These are phyloP conservation scores for Astropecten irregularis DNA, from an alignment of 53 echinoderm and acorn worm species.

Conservation along the genomic window DNA sequence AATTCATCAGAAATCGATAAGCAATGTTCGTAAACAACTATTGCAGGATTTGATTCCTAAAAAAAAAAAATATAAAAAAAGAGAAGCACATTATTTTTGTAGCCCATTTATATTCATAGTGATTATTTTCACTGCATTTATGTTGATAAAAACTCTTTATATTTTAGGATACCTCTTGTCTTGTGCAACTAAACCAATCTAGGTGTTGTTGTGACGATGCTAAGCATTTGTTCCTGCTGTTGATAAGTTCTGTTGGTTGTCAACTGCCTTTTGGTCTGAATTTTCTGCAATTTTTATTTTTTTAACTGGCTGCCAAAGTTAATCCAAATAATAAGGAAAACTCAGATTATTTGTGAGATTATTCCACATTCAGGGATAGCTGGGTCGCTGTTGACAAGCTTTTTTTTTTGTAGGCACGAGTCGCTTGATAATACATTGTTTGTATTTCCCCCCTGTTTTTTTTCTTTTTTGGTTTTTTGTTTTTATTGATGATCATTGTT, in stretches of 20 bases:
- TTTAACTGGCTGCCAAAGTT: constrained; percentile 67
- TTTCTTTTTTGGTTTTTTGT: constrained; percentile 1
- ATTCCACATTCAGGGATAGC: constrained; percentile 55
- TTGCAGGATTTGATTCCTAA: constrained; percentile 66
- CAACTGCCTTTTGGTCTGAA: constrained; percentile 44
- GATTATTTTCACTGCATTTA: constrained; percentile 64
- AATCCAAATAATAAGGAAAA: constrained; percentile 26
- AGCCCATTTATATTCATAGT: constrained; percentile 66
- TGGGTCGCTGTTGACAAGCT: constrained; percentile 18
- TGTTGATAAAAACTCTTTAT: constrained; percentile 65
- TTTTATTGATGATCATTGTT: neutral
- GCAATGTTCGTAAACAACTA: constrained; percentile 63
- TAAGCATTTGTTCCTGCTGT: constrained; percentile 54
- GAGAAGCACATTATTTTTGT: constrained; percentile 71
- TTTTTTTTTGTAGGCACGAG: neutral
- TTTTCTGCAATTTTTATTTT: constrained; percentile 51
- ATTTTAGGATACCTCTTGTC: constrained; percentile 59
- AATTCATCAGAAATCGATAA: constrained; percentile 47
- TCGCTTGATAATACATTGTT: neutral
- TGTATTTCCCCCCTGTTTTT: neutral
- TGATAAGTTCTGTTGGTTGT: constrained; percentile 3
- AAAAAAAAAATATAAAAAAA: constrained; percentile 45
- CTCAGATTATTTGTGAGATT: constrained; percentile 27
- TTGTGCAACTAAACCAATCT: constrained; percentile 57
- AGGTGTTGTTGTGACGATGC: constrained; percentile 45